Base-by-base conservation (phyloP, 2,888 invertebrate species). In the Thera obeliscata region DNA sequence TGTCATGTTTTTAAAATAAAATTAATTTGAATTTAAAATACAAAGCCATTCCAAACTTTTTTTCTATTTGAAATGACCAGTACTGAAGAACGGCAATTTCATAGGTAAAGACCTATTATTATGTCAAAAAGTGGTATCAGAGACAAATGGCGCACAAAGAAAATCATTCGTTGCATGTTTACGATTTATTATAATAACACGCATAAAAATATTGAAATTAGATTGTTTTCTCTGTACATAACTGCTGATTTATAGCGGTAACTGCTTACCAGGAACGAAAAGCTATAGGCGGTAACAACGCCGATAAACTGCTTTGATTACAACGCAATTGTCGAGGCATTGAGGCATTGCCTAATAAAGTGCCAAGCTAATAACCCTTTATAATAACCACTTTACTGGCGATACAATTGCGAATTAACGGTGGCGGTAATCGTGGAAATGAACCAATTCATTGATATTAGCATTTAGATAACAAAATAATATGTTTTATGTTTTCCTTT, bases 291-390 rank as follows among this genome's bases (percentile, higher is more conserved):
- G 46, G 58, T 68, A 64, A 72, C 72, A 71, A 66, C 61, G 63
- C 60, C 66, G 66, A 68, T 71, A 69, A 69, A 74, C 60, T 58
- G 58, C 66, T 68, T 70, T 69, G 69, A 74, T 67, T 60, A 70
- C 65, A 61, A 61, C 64, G 56, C 59, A 56, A 70, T 69, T 66
- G 72, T 68, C 64, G n/a, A 64, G 65, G 59, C 65, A 66, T 61
- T 69, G 58, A 66, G 63, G 64, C 64, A 67, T 64, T 66, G 56
- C 63, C 68, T 70, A 66, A 74, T 73, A 71, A 70, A 69, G 60
- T 60, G 66, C 52, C 43, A 36, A 65, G 70, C 62, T 69, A 71
- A 72, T 72, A 69, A 72, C 52, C 64, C 70, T 64, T 68, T 71
- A 64, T 72, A 72, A 71, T 71, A 72, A 66, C 62, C 58, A 59